Percentiles rank a stretch among this genome's conserved stretches.
Evolutionary conservation across 2,113 vertebrate genomes (phyloP).

Genomic region (Euleptes europaea): DNA sequence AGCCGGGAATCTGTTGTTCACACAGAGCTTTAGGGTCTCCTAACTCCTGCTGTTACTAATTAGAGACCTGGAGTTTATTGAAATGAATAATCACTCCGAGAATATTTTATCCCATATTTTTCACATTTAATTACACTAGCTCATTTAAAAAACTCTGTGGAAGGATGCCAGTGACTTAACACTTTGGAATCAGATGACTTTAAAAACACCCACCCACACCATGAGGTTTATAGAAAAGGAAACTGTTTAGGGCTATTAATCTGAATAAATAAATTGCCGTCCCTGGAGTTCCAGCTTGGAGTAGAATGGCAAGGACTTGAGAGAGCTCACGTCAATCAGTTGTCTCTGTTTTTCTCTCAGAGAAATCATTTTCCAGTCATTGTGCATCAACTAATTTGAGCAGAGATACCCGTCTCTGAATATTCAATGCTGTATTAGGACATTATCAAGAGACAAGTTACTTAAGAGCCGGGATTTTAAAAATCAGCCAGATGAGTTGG

Average conservation of each 20-base stretch:
- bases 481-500: slow-evolving; percentile 6
- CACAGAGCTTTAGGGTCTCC: slow-evolving; percentile 3
- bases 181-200: slow-evolving; percentile 2
- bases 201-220: not conserved
- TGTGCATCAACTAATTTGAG: slow-evolving; percentile 36
- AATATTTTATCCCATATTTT: slow-evolving; percentile 37
- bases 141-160: slow-evolving; percentile 35
- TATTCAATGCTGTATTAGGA: slow-evolving; percentile 50
- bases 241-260: slow-evolving; percentile 17
- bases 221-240: slow-evolving; percentile 38
- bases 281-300: not conserved
- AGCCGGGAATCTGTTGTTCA: slow-evolving; percentile 1
- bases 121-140: slow-evolving; percentile 1
- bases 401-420: slow-evolving; percentile 13
- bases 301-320: not conserved
- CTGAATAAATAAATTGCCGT: slow-evolving; percentile 44
- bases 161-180: slow-evolving; percentile 6
- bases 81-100: slow-evolving; percentile 20
- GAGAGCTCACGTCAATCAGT: slow-evolving; percentile 42
- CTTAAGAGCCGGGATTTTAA: not conserved
- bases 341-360: slow-evolving; percentile 20
- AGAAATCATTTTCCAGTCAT: slow-evolving; percentile 46
- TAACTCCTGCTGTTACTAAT: slow-evolving; percentile 25
- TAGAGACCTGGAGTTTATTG: slow-evolving; percentile 28
- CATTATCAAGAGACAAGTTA: slow-evolving; percentile 2